Base-by-base conservation (phyloP, 2,113 vertebrate genomes). In the Gorilla gorilla region DNA sequence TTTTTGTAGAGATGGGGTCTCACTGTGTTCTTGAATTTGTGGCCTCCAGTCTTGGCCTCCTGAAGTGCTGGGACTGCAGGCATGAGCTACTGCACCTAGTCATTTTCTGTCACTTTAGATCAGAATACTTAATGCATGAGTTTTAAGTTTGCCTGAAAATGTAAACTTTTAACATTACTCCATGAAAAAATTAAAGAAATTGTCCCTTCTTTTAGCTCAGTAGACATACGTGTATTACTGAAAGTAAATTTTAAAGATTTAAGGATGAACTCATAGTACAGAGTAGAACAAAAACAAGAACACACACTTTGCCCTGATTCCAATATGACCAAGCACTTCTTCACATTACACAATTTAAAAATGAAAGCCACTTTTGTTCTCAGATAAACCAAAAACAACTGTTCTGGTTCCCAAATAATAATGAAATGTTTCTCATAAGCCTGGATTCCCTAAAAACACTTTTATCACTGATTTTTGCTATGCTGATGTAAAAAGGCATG, bases 251-350 rank as follows among this genome's bases (percentile, higher is more conserved):
- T 94, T 79, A 82, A n/a, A 73, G 52, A 91, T 80, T 85, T 84
- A 93, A 94, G 90, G 61, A 84, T 68, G 32, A 55, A 57, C 9
- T 89, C 57, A n/a, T 14, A 66, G 55, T 38, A 93, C 6, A 78
- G 1, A 97, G 35, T 10, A 82, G 40, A 93, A 94, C 23, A 95
- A 95, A 94, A 94, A 50, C 20, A 94, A 93, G 93, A 94, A 43
- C 70, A 35, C 59, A 82, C 43, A 45, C 30, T 43, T 8, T 48
- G 64, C 38, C 59, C 48, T 88, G 38, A 32, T 83, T 93, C 25
- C 4, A 92, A 4, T 32, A 79, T 38, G 40, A 82, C 12, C 32
- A n/a, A 48, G 61, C 18, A 86, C 35, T 48, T 93, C 35, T 48
- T 93, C 52, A 96, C 8, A 68, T 20, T 85, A 82, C 20, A 75